A percentile compares a stretch with the other conserved stretches of the same genome.
Conservation (phyloP, 2,888 invertebrate genomes). For the Pemphredon lugubris region DNA sequence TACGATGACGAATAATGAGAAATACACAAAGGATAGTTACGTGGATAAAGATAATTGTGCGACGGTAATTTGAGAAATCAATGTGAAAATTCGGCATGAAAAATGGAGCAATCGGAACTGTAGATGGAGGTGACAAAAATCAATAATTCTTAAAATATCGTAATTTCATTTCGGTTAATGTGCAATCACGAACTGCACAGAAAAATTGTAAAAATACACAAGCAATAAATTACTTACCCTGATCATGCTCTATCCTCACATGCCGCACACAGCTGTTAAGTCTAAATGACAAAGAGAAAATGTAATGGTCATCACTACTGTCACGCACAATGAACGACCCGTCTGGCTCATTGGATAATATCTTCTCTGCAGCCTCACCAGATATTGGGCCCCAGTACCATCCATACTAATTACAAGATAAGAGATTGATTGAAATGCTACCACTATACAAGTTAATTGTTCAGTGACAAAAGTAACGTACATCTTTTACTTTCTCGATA, state of each 20-base stretch:
- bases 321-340: slow-evolving; percentile 97
- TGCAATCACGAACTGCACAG: background rate
- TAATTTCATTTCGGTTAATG: background rate
- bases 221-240: slow-evolving; percentile 84
- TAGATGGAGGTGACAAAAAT: no score
- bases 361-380: slow-evolving; percentile 94
- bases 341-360: slow-evolving; percentile 94
- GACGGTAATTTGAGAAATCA: no score
- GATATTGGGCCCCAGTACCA: slow-evolving; percentile 98
- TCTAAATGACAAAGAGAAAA: slow-evolving; percentile 96
- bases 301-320: slow-evolving; percentile 96
- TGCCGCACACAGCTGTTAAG: slow-evolving; percentile 94
- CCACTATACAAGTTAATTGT: no score
- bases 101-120: no score
- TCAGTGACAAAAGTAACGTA: no score
- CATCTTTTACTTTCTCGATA: slow-evolving; percentile 96
- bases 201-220: background rate
- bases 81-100: no score
- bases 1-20: slow-evolving; percentile 66
- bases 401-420: slow-evolving; percentile 86
- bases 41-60: no score
- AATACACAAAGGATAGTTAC: no score
- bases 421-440: slow-evolving; percentile 10
- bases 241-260: slow-evolving; percentile 96
- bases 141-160: no score